Percentiles rank a stretch among this genome's conserved stretches.
Evolutionary conservation across 30 jellyfish, hydroid and myxozoan genomes (phyloP).

Genomic region (Cassiopea andromeda): DNA sequence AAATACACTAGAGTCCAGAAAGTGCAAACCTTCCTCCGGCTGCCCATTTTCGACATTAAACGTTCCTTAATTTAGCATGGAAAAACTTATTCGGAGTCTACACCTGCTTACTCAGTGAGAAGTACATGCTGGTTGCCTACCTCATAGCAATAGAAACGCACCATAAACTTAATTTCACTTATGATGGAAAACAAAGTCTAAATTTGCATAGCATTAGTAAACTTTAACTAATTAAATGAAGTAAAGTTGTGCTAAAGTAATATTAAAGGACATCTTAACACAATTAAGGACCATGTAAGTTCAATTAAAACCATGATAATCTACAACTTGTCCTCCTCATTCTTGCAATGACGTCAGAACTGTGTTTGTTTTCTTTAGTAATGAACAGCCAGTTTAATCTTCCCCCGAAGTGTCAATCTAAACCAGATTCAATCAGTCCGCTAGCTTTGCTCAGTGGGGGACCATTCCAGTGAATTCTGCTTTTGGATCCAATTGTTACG

Average conservation of each 20-base stretch:
- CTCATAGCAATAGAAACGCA: not conserved
- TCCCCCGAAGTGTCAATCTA: conserved; percentile 63
- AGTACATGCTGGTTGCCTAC: not conserved
- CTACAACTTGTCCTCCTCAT: conserved; percentile 46
- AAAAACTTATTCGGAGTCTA: not conserved
- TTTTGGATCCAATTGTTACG: conserved; percentile 51
- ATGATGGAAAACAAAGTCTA: not conserved
- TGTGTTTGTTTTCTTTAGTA: conserved; percentile 39
- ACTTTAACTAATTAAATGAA: conserved; percentile 19
- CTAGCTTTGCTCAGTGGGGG: conserved; percentile 51
- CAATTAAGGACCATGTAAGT: not conserved
- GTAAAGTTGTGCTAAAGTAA: not conserved
- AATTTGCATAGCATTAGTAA: conserved; percentile 10
- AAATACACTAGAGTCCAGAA: conserved; percentile 9
- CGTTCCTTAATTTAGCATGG: conserved; percentile 2
- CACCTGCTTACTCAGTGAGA: not conserved
- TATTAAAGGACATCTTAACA: not conserved
- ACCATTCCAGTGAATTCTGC: conserved; percentile 64
- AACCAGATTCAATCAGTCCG: conserved; percentile 62
- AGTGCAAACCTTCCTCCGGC: conserved; percentile 25
- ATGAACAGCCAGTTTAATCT: conserved; percentile 61
- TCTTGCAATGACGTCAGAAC: conserved; percentile 53
- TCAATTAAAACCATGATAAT: conserved; percentile 49
- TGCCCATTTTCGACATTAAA: not conserved
- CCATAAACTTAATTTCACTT: not conserved